phyloP scores from a whole-genome alignment of 2,888 invertebrate species.

The Gasteruption jaculator region DNA sequence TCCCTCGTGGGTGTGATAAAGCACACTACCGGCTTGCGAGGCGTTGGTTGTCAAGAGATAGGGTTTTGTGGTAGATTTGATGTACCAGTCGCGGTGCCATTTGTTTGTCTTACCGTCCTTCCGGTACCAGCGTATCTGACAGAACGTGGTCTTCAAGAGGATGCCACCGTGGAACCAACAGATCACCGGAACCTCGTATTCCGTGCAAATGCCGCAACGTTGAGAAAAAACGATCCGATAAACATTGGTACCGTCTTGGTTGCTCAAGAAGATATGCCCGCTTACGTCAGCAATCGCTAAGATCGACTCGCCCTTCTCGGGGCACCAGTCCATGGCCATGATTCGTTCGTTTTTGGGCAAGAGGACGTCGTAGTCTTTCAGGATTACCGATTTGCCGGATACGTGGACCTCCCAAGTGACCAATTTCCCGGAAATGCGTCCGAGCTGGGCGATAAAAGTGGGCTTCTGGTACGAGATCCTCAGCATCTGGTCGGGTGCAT shows the following conservation, averaged over 20 bases:
- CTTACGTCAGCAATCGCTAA: constrained; percentile 36
- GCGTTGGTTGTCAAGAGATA: constrained; percentile 31
- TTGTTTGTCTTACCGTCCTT: constrained; percentile 16
- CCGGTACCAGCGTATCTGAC: constrained; percentile 39
- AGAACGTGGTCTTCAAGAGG: constrained; percentile 39
- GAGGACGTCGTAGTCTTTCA: constrained; percentile 28
- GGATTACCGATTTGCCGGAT: constrained; percentile 21
- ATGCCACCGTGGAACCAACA: constrained; percentile 41
- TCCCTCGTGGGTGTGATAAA: constrained; percentile 39
- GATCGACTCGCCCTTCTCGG: constrained; percentile 22
- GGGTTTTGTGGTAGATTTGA: constrained; percentile 29
- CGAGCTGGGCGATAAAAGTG: constrained; percentile 34
- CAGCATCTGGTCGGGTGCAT: constrained; percentile 33
- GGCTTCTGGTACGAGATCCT: constrained; percentile 25
- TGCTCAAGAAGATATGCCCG: constrained; percentile 37
- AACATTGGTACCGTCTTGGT: constrained; percentile 30
- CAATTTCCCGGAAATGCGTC: constrained; percentile 32
- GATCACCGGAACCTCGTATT: constrained; percentile 31
- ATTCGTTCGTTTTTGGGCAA: constrained; percentile 28
- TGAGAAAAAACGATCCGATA: constrained; percentile 33
- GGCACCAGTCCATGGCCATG: constrained; percentile 36
- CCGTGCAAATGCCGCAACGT: constrained; percentile 30
- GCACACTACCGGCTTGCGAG: constrained; percentile 28
- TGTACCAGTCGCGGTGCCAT: constrained; percentile 36
- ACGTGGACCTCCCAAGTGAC: constrained; percentile 35